A percentile compares a stretch with the other conserved stretches of the same genome.
phyloP scores from a whole-genome alignment of 2,888 invertebrate genomes.

The Agrochola lychnidis region DNA sequence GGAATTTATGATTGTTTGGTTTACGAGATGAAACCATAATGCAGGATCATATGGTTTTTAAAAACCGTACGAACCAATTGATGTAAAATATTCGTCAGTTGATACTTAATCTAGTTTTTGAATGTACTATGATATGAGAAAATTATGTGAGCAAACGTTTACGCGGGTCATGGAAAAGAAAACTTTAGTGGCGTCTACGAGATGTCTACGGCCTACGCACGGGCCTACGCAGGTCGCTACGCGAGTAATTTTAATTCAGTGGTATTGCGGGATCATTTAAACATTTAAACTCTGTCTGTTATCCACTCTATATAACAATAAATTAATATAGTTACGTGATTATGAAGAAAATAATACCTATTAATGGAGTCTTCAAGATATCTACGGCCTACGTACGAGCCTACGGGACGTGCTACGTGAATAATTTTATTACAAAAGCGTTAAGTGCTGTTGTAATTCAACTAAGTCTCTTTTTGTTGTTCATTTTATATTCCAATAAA shows the following conservation, averaged over 20 bases:
- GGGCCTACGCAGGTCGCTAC: neutral
- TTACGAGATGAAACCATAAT: neutral
- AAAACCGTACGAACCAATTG: neutral
- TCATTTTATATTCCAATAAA: neutral
- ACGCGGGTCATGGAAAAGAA: neutral
- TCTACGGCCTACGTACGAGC: neutral
- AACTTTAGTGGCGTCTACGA: neutral
- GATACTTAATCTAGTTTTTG: neutral
- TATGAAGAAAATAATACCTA: too few relatives aligned
- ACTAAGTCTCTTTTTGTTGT: too few relatives aligned
- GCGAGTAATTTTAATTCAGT: neutral
- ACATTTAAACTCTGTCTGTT: neutral
- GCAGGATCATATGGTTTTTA: neutral
- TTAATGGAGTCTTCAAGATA: too few relatives aligned
- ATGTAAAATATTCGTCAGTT: neutral
- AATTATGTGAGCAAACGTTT: neutral
- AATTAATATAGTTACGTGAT: neutral
- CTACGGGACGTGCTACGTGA: neutral
- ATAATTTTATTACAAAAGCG: too few relatives aligned
- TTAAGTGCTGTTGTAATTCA: too few relatives aligned
- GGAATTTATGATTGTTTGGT: slow-evolving; percentile 9
- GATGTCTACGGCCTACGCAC: neutral
- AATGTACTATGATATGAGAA: neutral
- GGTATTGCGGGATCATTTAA: neutral
- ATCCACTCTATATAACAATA: neutral